Percentiles rank a stretch among this genome's conserved stretches.
Conservation (phyloP, 2,113 vertebrate species). For the Blennius ocellaris region DNA sequence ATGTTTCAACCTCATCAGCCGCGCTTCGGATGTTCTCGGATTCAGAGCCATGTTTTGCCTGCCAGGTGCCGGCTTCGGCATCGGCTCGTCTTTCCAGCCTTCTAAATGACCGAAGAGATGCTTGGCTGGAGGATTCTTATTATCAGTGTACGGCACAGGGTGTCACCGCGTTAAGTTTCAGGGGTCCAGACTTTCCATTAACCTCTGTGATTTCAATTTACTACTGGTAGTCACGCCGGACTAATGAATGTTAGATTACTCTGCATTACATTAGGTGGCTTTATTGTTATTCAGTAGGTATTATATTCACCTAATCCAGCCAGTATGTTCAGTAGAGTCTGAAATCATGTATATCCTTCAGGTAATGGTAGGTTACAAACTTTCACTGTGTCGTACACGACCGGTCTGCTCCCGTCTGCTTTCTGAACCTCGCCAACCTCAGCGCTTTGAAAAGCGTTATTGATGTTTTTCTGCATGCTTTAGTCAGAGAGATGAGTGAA, state of each 20-base stretch:
- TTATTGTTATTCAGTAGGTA: conserved; percentile 57
- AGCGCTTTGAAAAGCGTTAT: conserved; percentile 68
- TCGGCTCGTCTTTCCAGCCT: conserved; percentile 21
- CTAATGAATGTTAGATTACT: conserved; percentile 76
- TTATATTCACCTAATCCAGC: conserved; percentile 42
- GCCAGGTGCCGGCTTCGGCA: conserved; percentile 35
- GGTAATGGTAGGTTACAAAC: conserved; percentile 42
- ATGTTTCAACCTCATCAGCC: conserved; percentile 58
- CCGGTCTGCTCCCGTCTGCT: conserved; percentile 48
- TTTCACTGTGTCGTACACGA: conserved; percentile 31
- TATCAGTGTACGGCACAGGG: conserved; percentile 46
- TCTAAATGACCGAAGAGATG: conserved; percentile 54
- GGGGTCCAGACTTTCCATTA: conserved; percentile 76
- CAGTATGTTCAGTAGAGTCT: conserved; percentile 29
- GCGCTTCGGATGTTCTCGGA: conserved; percentile 43
- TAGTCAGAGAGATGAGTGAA: conserved; percentile 71
- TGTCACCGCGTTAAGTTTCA: conserved; percentile 58
- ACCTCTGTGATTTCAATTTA: conserved; percentile 78
- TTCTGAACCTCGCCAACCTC: conserved; percentile 42
- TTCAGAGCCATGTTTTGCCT: conserved; percentile 46
- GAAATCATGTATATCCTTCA: conserved; percentile 19
- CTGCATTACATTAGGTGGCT: conserved; percentile 59
- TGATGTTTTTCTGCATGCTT: conserved; percentile 72
- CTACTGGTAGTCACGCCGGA: conserved; percentile 59
- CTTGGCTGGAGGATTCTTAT: conserved; percentile 54